These are phyloP conservation scores for Ageneiosus marmoratus DNA, from an alignment of 2,113 vertebrate genomes.

Conservation along the genomic window DNA sequence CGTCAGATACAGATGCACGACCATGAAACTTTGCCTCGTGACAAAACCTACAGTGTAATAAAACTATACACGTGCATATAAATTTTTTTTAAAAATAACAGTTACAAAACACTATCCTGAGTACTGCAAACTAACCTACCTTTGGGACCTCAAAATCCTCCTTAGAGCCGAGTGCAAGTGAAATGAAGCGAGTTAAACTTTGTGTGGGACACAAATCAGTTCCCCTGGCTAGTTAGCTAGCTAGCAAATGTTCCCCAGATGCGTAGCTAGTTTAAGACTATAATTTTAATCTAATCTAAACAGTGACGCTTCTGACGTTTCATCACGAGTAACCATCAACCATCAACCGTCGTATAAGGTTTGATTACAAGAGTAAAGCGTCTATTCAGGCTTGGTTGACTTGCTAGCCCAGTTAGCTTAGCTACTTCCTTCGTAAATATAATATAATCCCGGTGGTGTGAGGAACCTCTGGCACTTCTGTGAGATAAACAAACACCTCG, in stretches of 20 bases:
- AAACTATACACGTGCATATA: neutral
- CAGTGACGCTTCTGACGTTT: no score
- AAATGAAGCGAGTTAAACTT: slow-evolving; percentile 1
- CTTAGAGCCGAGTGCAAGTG: neutral
- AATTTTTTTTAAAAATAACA: no score
- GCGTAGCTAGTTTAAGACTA: neutral
- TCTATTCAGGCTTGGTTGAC: neutral
- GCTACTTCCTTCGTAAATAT: slow-evolving; percentile 49
- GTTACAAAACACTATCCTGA: no score
- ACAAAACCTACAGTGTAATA: neutral
- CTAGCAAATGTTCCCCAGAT: neutral
- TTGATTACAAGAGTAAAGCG: neutral
- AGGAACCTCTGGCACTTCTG: neutral
- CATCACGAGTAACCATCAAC: neutral
- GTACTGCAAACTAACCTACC: neutral
- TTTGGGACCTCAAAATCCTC: neutral
- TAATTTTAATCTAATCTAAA: neutral
- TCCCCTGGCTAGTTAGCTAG: neutral
- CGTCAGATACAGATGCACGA: neutral
- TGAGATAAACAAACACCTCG: neutral
- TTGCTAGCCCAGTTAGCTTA: slow-evolving; percentile 42
- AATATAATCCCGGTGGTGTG: neutral
- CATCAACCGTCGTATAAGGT: neutral
- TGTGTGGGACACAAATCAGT: slow-evolving; percentile 4
- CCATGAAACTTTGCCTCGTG: neutral